Base-by-base conservation (phyloP, 2,888 invertebrate genomes). In the Morpho helenor region DNA sequence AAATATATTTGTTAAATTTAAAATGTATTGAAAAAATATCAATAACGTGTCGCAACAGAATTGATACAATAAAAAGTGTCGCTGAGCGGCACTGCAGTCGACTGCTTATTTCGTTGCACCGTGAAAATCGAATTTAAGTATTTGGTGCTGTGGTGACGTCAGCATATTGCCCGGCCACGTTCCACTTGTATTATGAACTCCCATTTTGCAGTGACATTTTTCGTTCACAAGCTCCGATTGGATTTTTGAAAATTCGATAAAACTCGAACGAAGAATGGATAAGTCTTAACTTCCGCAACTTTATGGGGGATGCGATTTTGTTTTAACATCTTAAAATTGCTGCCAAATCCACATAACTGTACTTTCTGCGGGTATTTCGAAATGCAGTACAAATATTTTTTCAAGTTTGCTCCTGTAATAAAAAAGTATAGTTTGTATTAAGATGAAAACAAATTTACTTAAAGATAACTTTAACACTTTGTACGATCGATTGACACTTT, bases 241-340 rank as follows among this genome's bases (percentile, higher is more conserved):
- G 81, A 87, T 88, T 87, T 86, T 83, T 79, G 81, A 83, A 86
- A 87, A 87, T 85, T 84, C 80, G 82, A 87, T 86, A 84, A 80
- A 83, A 79, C 77, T 61, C 61, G 56, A 59, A 61, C 56, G 52
- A 51, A 58, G 58, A 61, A 63, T 59, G 60, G 55, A 54, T 59
- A 57, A 62, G 60, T 62, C 60, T 60, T 42, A 52, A 52, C 49
- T 56, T 59, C 52, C 56, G 54, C 56, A 55, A 56, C 59, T 59
- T 56, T 56, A 50, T 56, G 46, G 10, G 54, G 44, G 52, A 59
- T 56, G 43, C 47, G 59, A 61, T 61, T 59, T 56, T 59, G 59
- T 59, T 61, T 59, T 59, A 56, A 59, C 52, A 56, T 61, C 47
- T 49, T 23, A 43, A 44, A 50, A 55, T 49, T 48, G 52, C 48